Conservation (phyloP, 2,113 vertebrate species). For the Cololabis saira region DNA sequence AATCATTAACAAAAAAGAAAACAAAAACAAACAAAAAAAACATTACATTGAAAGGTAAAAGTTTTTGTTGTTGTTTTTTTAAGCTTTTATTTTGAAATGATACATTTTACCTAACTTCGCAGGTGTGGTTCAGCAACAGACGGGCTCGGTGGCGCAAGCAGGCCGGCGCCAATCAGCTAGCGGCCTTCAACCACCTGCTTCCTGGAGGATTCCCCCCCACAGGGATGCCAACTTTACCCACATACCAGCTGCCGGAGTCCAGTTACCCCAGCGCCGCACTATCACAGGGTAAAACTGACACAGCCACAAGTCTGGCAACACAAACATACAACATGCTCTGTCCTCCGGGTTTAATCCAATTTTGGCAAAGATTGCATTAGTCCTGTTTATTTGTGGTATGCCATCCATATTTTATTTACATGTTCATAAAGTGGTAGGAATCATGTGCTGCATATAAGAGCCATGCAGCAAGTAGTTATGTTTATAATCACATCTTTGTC, state of each 20-base stretch:
- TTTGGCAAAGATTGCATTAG: slow-evolving; percentile 50
- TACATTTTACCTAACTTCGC: neutral
- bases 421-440: slow-evolving; percentile 47
- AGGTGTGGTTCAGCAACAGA: slow-evolving; percentile 99
- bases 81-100: neutral
- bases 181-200: slow-evolving; percentile 96
- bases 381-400: slow-evolving; percentile 48
- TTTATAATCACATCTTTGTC: slow-evolving; percentile 60
- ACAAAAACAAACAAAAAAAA: neutral
- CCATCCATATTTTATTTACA: slow-evolving; percentile 38
- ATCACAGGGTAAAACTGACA: slow-evolving; percentile 88
- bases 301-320: neutral
- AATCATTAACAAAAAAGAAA: neutral
- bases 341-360: slow-evolving; percentile 50
- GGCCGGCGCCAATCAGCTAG: slow-evolving; percentile 97
- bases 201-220: slow-evolving; percentile 94
- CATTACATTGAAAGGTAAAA: too few species aligned
- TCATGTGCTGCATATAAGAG: slow-evolving; percentile 57
- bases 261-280: slow-evolving; percentile 90
- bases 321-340: slow-evolving; percentile 12
- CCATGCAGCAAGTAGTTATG: slow-evolving; percentile 51
- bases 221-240: slow-evolving; percentile 93
- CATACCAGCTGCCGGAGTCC: slow-evolving; percentile 95
- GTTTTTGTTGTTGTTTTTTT: neutral
- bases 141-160: slow-evolving; percentile 98